Percentiles rank a stretch among this genome's conserved stretches.
These are phyloP conservation scores for Patiria miniata DNA, from an alignment of 35 echinoderm and acorn worm species.

Conservation along the genomic window DNA sequence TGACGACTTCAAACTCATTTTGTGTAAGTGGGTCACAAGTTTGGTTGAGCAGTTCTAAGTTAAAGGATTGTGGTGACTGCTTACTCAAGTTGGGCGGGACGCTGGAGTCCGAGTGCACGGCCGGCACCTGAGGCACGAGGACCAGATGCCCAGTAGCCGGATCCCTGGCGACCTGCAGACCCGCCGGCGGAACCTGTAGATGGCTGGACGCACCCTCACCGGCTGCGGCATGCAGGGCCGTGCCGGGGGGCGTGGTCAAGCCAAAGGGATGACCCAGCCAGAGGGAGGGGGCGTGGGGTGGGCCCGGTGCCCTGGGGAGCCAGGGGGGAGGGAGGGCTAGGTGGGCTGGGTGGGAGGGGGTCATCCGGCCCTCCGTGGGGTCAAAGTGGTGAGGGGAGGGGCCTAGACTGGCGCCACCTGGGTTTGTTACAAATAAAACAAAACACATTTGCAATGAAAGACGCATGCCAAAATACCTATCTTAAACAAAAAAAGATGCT, in stretches of 20 bases:
- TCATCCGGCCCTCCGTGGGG: slow-evolving; percentile 11
- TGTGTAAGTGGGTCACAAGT: too few species aligned
- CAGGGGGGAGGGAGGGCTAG: slow-evolving; percentile 58
- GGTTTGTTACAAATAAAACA: neutral
- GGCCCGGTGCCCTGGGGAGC: slow-evolving; percentile 50
- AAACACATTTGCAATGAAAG: neutral
- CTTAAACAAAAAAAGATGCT: too few species aligned
- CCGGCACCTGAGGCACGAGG: slow-evolving; percentile 42
- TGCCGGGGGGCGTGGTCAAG: slow-evolving; percentile 38
- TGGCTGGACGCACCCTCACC: neutral
- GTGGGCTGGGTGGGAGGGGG: slow-evolving; percentile 58
- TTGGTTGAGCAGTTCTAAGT: too few species aligned
- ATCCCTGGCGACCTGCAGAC: slow-evolving; percentile 67
- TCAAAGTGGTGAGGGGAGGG: neutral
- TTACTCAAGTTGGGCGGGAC: slow-evolving; percentile 32
- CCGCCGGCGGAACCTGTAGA: slow-evolving; percentile 34
- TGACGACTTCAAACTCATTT: too few species aligned
- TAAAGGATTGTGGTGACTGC: neutral
- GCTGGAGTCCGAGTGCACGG: slow-evolving; percentile 22
- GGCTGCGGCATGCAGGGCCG: slow-evolving; percentile 13
- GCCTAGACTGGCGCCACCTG: slow-evolving; percentile 54
- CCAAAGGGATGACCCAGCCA: slow-evolving; percentile 46
- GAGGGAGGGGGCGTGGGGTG: slow-evolving; percentile 26
- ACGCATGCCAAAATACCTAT: too few species aligned
- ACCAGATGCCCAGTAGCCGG: slow-evolving; percentile 73